Base-by-base conservation (phyloP, 2,113 vertebrate genomes). In the Ochotona curzoniae region DNA sequence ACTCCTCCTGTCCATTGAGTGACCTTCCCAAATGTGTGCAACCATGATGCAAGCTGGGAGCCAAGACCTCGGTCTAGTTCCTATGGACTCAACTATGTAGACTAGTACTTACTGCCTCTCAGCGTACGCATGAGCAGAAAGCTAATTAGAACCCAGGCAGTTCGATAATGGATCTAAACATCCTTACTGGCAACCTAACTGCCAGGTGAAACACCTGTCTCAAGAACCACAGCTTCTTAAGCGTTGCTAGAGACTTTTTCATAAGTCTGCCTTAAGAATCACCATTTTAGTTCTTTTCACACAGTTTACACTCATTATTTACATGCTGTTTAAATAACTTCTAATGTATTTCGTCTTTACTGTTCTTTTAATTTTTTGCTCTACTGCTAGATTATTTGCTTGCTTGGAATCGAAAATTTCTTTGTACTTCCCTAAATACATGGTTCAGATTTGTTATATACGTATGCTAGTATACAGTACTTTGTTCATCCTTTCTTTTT, bases 281-380 rank as follows among this genome's bases (percentile, higher is more conserved):
- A 75, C 51, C 35, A 49, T 93, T 73, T 93, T 28, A 49, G 60
- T 83, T 83, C 69, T 51, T 13, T 89, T 17, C 17, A 75, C n/a
- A 20, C 25, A 83, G 51, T 54, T 75, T 76, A 69, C 28, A 11
- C 61, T 57, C 38, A 76, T 83, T 88, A 44, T 51, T 83, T 93
- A 82, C 30, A 75, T 83, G 49, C 35, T 76, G 2, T 83, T 82
- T 83, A 49, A 69, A 35, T 61, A 61, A 14, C 13, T 17, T 83
- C 51, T 89, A 93, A 51, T 75, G 76, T 30, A 2, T 76, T 89
- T 93, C n/a, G 44, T 57, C 70, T 76, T 76, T 89, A 83, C 30
- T 89, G 8, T 69, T 83, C 15, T 51, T 70, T 76, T 71, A 89
- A 12, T 83, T 83, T 25, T 89, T 89, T 26, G 17, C 64, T 92